A percentile compares a stretch with the other conserved stretches of the same genome.
Conservation (phyloP, 2,113 vertebrate species). For the Heptranchias perlo region DNA sequence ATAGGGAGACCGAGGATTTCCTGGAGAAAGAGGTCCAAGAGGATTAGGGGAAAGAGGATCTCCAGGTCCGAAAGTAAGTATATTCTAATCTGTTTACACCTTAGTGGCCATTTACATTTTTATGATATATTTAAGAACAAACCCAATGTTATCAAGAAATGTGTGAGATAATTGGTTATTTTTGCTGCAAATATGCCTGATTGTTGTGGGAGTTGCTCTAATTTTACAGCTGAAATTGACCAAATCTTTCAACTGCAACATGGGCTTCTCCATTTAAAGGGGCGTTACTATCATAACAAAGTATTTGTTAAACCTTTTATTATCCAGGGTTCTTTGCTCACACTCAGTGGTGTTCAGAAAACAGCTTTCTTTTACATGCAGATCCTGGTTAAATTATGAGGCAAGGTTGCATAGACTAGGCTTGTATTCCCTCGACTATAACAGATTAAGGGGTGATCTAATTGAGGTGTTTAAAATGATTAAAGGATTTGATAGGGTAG, state of each 20-base stretch:
- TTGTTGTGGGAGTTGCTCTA: neutral
- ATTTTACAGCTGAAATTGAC: neutral
- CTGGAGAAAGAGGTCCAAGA: constrained; percentile 55
- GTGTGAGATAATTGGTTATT: neutral
- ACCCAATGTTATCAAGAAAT: neutral
- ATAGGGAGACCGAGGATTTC: constrained; percentile 63
- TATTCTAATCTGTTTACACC: neutral
- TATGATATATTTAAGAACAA: neutral
- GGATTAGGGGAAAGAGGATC: constrained; percentile 57
- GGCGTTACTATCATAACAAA: neutral
- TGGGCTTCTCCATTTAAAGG: too few relatives aligned
- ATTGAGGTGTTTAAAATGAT: neutral
- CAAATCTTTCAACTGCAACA: neutral
- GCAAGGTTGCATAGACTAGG: neutral
- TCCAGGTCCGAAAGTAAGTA: constrained; percentile 60
- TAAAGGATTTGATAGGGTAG: neutral
- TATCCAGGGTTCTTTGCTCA: neutral
- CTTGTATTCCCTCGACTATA: too few relatives aligned
- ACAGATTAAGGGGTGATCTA: neutral
- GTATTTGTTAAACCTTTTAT: neutral
- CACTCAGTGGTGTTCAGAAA: neutral
- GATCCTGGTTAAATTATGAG: neutral
- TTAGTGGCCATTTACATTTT: neutral
- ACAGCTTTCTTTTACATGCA: neutral
- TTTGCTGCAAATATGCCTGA: neutral